A percentile compares a stretch with the other conserved stretches of the same genome.
phyloP scores from a whole-genome alignment of 2,888 invertebrate species.

The Emmelina monodactyla region DNA sequence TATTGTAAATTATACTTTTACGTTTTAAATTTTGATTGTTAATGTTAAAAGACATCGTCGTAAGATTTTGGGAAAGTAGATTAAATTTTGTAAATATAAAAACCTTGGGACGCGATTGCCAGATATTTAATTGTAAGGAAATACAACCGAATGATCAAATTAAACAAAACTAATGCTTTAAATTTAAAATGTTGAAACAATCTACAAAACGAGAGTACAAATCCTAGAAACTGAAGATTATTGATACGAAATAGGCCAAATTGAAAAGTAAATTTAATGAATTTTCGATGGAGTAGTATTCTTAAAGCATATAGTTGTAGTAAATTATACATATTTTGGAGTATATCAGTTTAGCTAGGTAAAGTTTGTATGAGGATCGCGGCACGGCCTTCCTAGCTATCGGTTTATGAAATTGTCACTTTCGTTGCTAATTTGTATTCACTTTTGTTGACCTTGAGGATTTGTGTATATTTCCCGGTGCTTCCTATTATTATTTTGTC shows the following conservation, averaged over 20 bases:
- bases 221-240: not conserved
- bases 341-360: no score
- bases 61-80: conserved; percentile 29
- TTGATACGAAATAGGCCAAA: not conserved
- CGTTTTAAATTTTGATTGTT: conserved; percentile 35
- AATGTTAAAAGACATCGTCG: conserved; percentile 31
- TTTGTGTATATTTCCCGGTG: conserved; percentile 57
- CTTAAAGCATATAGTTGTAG: not conserved
- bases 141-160: conserved; percentile 15
- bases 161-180: not conserved
- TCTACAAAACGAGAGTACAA: conserved; percentile 2
- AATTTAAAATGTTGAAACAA: not conserved
- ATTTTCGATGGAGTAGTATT: conserved; percentile 1
- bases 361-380: no score
- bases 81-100: conserved; percentile 27
- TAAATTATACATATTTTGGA: not conserved
- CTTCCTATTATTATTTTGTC: conserved; percentile 59
- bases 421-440: no score
- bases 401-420: no score
- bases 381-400: no score
- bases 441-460: no score
- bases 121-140: conserved; percentile 29
- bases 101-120: conserved; percentile 26
- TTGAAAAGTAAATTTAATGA: not conserved
- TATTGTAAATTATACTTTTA: conserved; percentile 29